These are phyloP conservation scores for Drosophila maculinotata DNA, from an alignment of 2,888 invertebrate species.

Conservation along the genomic window DNA sequence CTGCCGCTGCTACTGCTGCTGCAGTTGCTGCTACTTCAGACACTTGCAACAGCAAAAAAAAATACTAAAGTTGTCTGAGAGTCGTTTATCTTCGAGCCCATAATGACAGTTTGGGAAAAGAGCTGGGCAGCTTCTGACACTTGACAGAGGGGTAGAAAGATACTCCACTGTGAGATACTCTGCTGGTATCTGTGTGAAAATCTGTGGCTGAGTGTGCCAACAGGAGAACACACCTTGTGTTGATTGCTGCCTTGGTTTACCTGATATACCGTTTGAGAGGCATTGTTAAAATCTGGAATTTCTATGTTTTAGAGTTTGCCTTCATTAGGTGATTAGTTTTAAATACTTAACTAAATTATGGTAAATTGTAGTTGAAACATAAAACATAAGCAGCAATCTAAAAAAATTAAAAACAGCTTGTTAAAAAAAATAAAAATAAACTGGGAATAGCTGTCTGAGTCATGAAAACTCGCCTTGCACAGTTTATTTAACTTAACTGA, in stretches of 20 bases:
- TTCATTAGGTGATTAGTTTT: too few species aligned
- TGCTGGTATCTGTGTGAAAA: neutral
- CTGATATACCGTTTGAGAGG: conserved; percentile 22
- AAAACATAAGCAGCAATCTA: too few species aligned
- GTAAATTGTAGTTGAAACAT: too few species aligned
- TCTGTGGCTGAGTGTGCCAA: neutral
- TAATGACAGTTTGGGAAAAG: conserved; percentile 73
- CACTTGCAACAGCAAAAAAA: conserved; percentile 26
- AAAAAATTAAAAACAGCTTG: too few species aligned
- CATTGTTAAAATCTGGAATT: too few species aligned
- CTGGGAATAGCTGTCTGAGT: too few species aligned
- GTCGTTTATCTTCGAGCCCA: conserved; percentile 80
- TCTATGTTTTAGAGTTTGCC: too few species aligned
- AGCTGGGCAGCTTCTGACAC: conserved; percentile 66
- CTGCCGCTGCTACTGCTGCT: conserved; percentile 18
- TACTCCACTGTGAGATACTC: conserved; percentile 2
- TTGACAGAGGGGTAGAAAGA: conserved; percentile 33
- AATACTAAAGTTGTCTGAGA: conserved; percentile 60
- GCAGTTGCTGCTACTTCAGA: conserved; percentile 34
- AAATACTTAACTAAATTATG: too few species aligned
- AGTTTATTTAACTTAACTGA: too few species aligned
- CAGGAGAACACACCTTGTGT: neutral
- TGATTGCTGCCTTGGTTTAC: conserved; percentile 11
- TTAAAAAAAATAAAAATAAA: too few species aligned
- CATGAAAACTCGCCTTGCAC: too few species aligned